These are phyloP conservation scores for Drosophila pseudoananassae DNA, from an alignment of 1,140 invertebrate species.

Conservation along the genomic window DNA sequence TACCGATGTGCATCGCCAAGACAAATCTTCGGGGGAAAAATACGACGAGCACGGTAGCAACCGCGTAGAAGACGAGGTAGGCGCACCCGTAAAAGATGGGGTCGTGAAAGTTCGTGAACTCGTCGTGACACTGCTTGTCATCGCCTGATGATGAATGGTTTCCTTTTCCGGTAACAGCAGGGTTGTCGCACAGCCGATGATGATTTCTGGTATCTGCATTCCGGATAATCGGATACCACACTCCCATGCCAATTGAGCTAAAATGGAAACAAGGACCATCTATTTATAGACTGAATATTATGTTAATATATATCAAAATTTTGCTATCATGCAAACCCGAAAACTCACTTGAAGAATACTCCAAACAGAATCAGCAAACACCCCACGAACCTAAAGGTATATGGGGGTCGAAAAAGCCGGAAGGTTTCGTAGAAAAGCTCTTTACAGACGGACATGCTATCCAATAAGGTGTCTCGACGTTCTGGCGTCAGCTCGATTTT, in stretches of 20 bases:
- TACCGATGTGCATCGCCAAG: neutral
- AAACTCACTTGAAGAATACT: conserved; percentile 22
- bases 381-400: neutral
- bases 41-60: neutral
- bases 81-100: conserved; percentile 6
- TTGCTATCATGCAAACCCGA: too few species aligned
- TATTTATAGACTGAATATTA: neutral
- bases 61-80: neutral
- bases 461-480: neutral
- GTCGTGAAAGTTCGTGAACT: conserved; percentile 16
- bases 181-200: neutral
- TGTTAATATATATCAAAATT: too few species aligned
- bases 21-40: conserved; percentile 7
- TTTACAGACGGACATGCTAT: neutral
- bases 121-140: neutral
- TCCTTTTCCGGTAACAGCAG: neutral
- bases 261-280: neutral
- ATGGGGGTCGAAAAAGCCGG: neutral
- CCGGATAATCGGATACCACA: conserved; percentile 29
- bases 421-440: neutral
- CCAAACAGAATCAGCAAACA: conserved; percentile 16
- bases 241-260: conserved; percentile 27
- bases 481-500: neutral
- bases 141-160: neutral
- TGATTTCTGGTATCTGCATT: neutral